Evolutionary conservation across 2,888 invertebrate species (phyloP).

Genomic region (Drymonia ruficornis): DNA sequence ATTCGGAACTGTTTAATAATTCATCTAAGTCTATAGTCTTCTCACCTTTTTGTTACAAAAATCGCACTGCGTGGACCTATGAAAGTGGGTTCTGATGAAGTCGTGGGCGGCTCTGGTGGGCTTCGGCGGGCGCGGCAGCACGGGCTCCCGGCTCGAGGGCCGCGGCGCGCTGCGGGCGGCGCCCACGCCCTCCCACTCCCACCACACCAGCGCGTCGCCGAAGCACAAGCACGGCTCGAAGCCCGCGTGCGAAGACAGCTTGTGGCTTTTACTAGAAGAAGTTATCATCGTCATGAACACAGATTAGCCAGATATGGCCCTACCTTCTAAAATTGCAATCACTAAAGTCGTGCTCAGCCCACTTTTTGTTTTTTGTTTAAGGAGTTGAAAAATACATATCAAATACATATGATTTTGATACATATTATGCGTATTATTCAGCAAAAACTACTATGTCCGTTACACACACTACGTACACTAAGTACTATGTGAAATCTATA

Average conservation of each 20-base stretch:
- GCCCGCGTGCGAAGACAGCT: constrained; percentile 90
- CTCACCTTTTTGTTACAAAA: constrained; percentile 96
- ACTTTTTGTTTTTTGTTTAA: no score
- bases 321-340: no score
- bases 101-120: constrained; percentile 85
- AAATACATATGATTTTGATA: no score
- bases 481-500: no score
- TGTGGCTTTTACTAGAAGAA: constrained; percentile 86
- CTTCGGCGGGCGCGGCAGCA: constrained; percentile 54
- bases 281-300: background rate
- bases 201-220: constrained; percentile 95
- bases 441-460: no score
- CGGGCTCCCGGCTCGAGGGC: constrained; percentile 51
- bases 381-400: no score
- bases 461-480: no score
- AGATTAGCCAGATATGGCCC: no score
- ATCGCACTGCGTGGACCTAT: constrained; percentile 95
- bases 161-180: constrained; percentile 61
- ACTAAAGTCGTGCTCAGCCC: no score
- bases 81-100: constrained; percentile 95
- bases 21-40: no score
- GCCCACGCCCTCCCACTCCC: constrained; percentile 87
- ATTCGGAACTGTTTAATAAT: no score
- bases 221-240: constrained; percentile 96
- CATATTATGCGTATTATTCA: no score